Conservation (phyloP, 2,113 vertebrate genomes). For the Pungitius pungitius region DNA sequence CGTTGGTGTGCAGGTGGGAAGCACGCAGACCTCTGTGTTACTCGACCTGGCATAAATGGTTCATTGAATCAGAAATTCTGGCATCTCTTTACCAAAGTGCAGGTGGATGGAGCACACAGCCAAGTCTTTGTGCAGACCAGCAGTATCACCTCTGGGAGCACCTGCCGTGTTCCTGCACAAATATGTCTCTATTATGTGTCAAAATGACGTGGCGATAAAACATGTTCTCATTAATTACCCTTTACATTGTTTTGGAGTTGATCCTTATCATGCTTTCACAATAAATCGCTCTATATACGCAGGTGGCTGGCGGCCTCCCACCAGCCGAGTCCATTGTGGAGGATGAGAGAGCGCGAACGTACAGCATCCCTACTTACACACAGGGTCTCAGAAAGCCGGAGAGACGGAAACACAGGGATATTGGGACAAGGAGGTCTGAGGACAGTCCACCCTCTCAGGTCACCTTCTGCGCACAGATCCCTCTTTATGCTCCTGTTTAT, state of each 20-base stretch:
- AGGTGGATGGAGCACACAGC: slow-evolving; percentile 68
- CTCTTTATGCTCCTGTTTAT: slow-evolving; percentile 99
- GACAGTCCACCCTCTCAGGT: slow-evolving; percentile 58
- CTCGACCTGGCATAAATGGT: slow-evolving; percentile 58
- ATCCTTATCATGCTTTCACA: slow-evolving; percentile 37
- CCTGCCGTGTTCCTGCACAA: slow-evolving; percentile 59
- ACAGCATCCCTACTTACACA: slow-evolving; percentile 36
- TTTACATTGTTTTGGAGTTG: slow-evolving; percentile 26
- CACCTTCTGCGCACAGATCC: slow-evolving; percentile 91
- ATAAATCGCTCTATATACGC: slow-evolving; percentile 59
- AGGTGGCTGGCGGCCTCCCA: slow-evolving; percentile 57
- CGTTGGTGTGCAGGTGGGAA: slow-evolving; percentile 37
- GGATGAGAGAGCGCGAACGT: slow-evolving; percentile 31
- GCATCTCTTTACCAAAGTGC: slow-evolving; percentile 62
- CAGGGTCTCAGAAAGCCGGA: slow-evolving; percentile 32
- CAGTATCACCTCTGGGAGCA: slow-evolving; percentile 51
- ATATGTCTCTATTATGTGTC: slow-evolving; percentile 47
- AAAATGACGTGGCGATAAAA: slow-evolving; percentile 23
- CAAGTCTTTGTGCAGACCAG: slow-evolving; percentile 64
- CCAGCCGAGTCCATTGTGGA: slow-evolving; percentile 34
- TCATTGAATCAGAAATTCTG: slow-evolving; percentile 67
- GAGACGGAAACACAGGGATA: slow-evolving; percentile 80
- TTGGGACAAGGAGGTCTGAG: slow-evolving; percentile 86
- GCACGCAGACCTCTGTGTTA: slow-evolving; percentile 36
- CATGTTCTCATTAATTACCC: background rate